Evolutionary conservation across 2,888 invertebrate genomes (phyloP), one percentile per base, ranked within the genome.

Genomic region (Luperina testacea): DNA sequence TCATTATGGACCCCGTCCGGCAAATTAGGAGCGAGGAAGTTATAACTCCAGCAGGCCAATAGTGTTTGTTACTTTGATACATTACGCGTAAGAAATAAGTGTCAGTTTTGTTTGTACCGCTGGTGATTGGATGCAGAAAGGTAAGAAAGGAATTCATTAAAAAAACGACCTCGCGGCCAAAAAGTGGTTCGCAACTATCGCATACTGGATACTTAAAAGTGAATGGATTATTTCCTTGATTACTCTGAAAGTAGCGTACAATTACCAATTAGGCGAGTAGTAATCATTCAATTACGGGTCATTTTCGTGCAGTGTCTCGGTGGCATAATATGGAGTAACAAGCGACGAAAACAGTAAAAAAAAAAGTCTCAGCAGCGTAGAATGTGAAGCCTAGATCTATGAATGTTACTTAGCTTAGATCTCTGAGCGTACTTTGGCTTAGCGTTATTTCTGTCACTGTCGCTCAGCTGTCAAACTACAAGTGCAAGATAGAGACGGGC

Each of bases 191-290:
- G 11, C 42, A 57, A 71, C 17, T 71, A n/a, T 42, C 17, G 38
- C 57, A 17, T 42, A 2, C 20, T 32, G 24, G 24, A n/a, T 24
- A 51, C 73, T 70, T 70, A 13, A n/a, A 20, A n/a, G 48, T 20
- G 38, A 51, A 69, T 73, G n/a, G n/a, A 51, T 51, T n/a, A 51
- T 73, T 70, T 70, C 70, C 73, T 70, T 38, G 3, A 51, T 73
- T 38, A 70, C 48, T 11, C 24, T n/a, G 8, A 70, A 27, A 42
- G 13, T 64, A 42, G 63, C 38, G 17, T 51, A 20, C 51, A 70
- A 57, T 70, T 70, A 57, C 6, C 57, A 73, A 73, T 70, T 70
- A 73, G 13, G 73, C 70, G 38, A 71, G 15, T 20, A 53, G 70
- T 71, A 27, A 20, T 70, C 42, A 42, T 51, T 6, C n/a, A 48